phyloP scores from a whole-genome alignment of 2,113 vertebrate genomes.

The Melanerpes aurifrons region DNA sequence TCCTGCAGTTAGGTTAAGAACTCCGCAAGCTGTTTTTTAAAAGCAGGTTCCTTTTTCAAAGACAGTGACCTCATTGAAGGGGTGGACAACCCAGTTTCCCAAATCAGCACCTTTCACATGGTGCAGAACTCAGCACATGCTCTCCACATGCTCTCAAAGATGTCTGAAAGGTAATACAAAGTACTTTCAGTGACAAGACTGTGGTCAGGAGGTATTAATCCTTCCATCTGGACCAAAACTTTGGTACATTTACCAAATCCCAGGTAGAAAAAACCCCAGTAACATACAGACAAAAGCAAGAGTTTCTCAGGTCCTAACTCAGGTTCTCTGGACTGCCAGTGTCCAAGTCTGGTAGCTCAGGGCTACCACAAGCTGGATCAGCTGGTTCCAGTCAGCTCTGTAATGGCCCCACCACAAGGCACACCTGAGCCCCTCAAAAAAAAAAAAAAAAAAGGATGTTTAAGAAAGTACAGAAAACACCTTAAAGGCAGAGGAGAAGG shows the following conservation, averaged over 20 bases:
- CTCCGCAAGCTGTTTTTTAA: not conserved
- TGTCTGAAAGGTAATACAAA: not conserved
- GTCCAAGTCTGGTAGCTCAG: not conserved
- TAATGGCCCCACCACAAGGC: rapidly evolving
- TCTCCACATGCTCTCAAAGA: not conserved
- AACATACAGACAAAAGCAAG: not conserved
- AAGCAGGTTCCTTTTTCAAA: not conserved
- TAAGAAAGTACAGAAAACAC: not conserved
- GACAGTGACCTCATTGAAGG: not conserved
- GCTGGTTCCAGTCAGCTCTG: not conserved
- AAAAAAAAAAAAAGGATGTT: not conserved
- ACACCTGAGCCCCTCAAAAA: not conserved
- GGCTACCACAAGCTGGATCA: not conserved
- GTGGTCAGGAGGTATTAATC: not conserved
- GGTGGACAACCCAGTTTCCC: not conserved
- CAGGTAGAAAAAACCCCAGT: not conserved
- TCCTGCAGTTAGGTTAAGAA: not conserved
- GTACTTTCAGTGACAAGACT: not conserved
- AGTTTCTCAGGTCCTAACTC: not conserved
- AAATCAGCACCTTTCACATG: not conserved
- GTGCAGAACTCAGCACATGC: not conserved
- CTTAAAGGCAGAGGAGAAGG: not conserved
- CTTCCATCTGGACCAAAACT: not conserved
- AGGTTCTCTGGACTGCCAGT: not conserved
- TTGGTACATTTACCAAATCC: not conserved